Percentiles rank a stretch among this genome's conserved stretches.
Evolutionary conservation across 1,140 invertebrate species (phyloP).

Genomic region (Ceratina calcarata): DNA sequence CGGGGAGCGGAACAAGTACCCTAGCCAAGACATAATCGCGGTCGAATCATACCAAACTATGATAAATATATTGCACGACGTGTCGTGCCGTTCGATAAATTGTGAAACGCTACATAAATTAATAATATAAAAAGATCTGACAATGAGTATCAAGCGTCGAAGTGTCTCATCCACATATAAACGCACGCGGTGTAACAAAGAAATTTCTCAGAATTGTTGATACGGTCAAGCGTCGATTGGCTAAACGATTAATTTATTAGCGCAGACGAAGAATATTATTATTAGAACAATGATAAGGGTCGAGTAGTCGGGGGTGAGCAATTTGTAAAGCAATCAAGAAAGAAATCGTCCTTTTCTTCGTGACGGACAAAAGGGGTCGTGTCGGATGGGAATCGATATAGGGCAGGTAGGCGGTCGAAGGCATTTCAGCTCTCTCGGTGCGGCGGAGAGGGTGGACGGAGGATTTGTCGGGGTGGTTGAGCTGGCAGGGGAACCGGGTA

Average conservation of each 20-base stretch:
- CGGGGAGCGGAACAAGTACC: not conserved
- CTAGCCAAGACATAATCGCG: not conserved
- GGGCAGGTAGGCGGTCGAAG: conserved; percentile 45
- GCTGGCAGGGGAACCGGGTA: conserved; percentile 73
- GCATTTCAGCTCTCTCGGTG: conserved; percentile 51
- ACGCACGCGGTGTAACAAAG: no score
- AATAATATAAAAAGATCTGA: no score
- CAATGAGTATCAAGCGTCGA: no score
- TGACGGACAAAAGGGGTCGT: conserved; percentile 41
- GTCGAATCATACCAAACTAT: not conserved
- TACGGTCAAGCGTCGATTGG: no score
- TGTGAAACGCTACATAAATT: not conserved
- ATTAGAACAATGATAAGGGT: no score
- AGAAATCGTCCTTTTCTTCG: conserved; percentile 27
- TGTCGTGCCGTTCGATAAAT: not conserved
- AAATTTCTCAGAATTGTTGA: no score
- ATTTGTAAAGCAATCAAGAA: conserved; percentile 23
- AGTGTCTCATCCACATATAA: no score
- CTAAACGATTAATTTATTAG: no score
- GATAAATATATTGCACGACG: not conserved
- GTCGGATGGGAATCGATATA: conserved; percentile 46
- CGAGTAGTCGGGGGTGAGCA: not conserved
- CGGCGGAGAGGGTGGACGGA: conserved; percentile 40
- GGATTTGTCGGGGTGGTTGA: conserved; percentile 61
- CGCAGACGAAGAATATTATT: no score